phyloP scores from a whole-genome alignment of 2,113 vertebrate genomes.

The Saguinus midas region DNA sequence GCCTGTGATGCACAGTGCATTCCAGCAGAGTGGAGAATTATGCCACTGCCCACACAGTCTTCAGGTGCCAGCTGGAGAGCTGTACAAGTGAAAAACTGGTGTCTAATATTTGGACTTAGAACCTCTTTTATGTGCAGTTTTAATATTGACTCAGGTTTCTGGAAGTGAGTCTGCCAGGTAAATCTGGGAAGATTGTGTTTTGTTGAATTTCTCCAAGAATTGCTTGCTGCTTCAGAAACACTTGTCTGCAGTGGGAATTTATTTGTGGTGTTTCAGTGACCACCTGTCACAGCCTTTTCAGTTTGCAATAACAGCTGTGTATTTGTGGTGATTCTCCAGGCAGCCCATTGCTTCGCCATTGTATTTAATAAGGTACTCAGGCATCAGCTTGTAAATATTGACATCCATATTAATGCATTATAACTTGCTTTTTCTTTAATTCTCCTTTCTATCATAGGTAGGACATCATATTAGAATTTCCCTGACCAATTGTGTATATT shows the following conservation, averaged over 20 bases:
- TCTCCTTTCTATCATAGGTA: background rate
- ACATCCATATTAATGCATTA: background rate
- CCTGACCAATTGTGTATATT: background rate
- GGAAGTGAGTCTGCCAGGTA: background rate
- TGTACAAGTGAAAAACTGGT: background rate
- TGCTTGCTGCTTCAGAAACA: background rate
- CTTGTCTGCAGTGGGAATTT: background rate
- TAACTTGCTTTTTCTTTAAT: background rate
- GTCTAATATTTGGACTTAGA: background rate
- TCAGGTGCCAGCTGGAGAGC: background rate
- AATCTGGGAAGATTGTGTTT: background rate
- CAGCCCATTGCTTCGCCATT: background rate
- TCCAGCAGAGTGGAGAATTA: too few species aligned
- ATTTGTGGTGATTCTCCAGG: background rate
- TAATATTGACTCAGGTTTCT: background rate
- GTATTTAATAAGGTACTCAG: background rate
- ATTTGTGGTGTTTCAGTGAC: background rate
- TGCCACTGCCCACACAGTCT: rapidly evolving
- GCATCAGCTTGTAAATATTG: background rate
- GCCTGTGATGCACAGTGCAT: rapidly evolving
- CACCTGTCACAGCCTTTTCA: rapidly evolving
- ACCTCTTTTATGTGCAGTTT: background rate
- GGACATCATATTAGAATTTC: background rate
- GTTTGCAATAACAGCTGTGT: background rate
- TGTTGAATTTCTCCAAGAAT: background rate